A percentile compares a stretch with the other conserved stretches of the same genome.
Conservation (phyloP, 2,113 vertebrate species). For the Sinocyclocheilus maitianheensis region DNA sequence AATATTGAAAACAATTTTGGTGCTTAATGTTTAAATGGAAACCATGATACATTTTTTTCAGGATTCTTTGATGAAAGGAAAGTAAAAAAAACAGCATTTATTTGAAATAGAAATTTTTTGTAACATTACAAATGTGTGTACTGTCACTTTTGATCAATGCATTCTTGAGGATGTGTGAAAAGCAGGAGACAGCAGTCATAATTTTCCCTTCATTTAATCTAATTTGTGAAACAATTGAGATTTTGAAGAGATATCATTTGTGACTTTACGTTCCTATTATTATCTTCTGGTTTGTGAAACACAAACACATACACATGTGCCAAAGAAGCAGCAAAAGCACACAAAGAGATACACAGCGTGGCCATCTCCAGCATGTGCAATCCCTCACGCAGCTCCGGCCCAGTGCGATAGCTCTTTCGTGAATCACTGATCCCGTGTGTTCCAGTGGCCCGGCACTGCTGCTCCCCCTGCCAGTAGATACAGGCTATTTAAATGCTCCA, state of each 20-base stretch:
- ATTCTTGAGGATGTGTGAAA: not conserved
- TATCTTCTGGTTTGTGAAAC: constrained; percentile 6
- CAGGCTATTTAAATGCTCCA: constrained; percentile 99
- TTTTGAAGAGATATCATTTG: not conserved
- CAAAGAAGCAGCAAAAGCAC: constrained; percentile 29
- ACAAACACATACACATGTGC: constrained; percentile 11
- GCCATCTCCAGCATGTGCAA: constrained; percentile 48
- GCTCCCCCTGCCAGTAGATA: constrained; percentile 78
- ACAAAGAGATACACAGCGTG: constrained; percentile 38
- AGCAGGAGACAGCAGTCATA: not conserved
- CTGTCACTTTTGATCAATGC: not conserved
- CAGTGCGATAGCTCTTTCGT: constrained; percentile 72
- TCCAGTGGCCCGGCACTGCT: constrained; percentile 68
- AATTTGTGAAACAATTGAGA: not conserved
- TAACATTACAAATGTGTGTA: not conserved
- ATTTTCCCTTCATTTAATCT: not conserved
- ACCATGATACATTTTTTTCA: not conserved
- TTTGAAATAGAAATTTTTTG: not conserved
- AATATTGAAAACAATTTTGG: not conserved
- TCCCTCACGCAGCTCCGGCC: constrained; percentile 58
- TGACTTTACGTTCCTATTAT: not conserved
- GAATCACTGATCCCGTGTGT: constrained; percentile 70
- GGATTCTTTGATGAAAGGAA: not conserved
- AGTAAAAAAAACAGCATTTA: not conserved
- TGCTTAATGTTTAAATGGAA: not conserved